Conservation (phyloP, 2,888 invertebrate species). For the Amaurobius ferox region DNA sequence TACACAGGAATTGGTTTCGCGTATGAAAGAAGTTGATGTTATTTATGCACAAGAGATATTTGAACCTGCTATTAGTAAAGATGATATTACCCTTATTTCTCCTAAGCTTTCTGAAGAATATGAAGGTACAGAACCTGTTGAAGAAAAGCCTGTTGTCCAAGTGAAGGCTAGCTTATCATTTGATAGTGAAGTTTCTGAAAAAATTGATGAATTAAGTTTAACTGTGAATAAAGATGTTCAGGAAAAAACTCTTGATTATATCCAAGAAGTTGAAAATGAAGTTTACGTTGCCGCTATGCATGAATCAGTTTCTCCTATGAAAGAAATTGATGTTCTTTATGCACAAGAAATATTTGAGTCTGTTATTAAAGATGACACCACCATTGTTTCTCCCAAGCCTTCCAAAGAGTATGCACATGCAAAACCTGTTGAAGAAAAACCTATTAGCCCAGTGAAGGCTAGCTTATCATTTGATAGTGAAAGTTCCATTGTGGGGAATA, state of each 20-base stretch:
- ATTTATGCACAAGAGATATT: slow-evolving; percentile 50
- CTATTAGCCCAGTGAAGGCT: slow-evolving; percentile 12
- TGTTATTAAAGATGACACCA: neutral
- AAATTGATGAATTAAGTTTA: neutral
- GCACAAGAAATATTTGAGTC: slow-evolving; percentile 46
- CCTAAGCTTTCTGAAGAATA: neutral
- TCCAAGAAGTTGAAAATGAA: slow-evolving; percentile 43
- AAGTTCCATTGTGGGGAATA: neutral
- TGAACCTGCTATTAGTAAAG: neutral
- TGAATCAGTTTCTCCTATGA: slow-evolving; percentile 25
- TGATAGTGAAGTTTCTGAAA: neutral
- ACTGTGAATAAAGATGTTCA: neutral
- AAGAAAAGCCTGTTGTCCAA: slow-evolving; percentile 32
- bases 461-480: neutral
- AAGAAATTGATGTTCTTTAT: slow-evolving; percentile 34
- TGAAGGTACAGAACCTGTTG: neutral
- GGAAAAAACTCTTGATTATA: slow-evolving; percentile 7
- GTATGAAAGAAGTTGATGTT: slow-evolving; percentile 24
- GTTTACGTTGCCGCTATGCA: neutral
- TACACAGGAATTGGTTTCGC: slow-evolving; percentile 10
- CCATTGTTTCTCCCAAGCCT: no score
- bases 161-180: slow-evolving; percentile 17
- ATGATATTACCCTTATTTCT: neutral
- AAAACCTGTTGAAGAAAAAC: slow-evolving; percentile 17
- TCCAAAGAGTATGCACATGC: neutral